These are phyloP conservation scores for Spialia ferax DNA, from an alignment of 2,888 invertebrate species.

Conservation along the genomic window DNA sequence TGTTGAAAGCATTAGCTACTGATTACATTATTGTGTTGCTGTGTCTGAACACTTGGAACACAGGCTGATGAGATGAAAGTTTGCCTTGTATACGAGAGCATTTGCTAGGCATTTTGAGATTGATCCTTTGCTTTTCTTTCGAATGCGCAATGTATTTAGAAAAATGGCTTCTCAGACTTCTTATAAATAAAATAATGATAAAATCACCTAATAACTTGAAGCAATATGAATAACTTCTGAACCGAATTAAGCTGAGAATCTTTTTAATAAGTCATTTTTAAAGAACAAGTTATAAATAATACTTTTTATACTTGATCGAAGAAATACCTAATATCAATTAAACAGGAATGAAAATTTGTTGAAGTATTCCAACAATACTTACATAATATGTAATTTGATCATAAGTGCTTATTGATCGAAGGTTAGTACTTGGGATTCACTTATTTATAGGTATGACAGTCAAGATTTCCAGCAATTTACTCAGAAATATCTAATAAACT, in stretches of 20 bases:
- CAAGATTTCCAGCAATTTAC: neutral
- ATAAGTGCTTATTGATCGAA: neutral
- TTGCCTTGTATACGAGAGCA: neutral
- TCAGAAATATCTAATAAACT: neutral
- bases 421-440: neutral
- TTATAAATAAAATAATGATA: neutral
- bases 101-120: slow-evolving; percentile 2
- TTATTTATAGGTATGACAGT: neutral
- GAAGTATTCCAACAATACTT: too few relatives aligned
- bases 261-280: too few relatives aligned
- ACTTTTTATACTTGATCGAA: too few relatives aligned
- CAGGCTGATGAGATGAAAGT: slow-evolving; percentile 20
- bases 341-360: too few relatives aligned
- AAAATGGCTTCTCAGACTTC: neutral
- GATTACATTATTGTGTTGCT: slow-evolving; percentile 12
- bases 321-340: too few relatives aligned
- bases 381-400: neutral
- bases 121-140: too few relatives aligned
- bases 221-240: neutral
- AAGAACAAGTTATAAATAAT: too few relatives aligned
- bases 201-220: neutral
- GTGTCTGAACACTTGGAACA: slow-evolving; percentile 19
- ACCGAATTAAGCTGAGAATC: neutral
- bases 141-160: too few relatives aligned
- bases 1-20: slow-evolving; percentile 15